These are phyloP conservation scores for Passer domesticus DNA, from an alignment of 2,113 vertebrate genomes.

Conservation along the genomic window DNA sequence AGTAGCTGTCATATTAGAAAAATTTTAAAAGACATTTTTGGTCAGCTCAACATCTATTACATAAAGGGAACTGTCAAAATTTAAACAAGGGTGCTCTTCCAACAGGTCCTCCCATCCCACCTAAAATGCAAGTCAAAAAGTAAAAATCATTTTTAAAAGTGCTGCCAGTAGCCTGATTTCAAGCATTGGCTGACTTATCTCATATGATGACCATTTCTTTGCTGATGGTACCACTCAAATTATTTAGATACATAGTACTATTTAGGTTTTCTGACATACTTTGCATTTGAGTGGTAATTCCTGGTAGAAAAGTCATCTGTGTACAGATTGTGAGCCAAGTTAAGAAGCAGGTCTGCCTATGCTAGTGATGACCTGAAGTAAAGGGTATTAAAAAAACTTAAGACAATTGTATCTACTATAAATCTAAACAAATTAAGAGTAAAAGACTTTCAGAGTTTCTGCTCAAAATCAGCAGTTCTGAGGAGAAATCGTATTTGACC, in stretches of 20 bases:
- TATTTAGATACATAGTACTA: neutral
- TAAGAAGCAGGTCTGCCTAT: neutral
- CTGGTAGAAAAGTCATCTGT: neutral
- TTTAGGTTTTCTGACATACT: neutral
- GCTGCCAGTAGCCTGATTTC: neutral
- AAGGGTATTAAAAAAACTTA: neutral
- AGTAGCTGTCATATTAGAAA: neutral
- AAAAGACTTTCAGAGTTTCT: neutral
- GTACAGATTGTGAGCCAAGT: neutral
- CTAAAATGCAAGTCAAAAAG: neutral
- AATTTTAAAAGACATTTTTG: neutral
- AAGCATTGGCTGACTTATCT: neutral
- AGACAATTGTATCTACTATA: neutral
- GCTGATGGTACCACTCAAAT: neutral
- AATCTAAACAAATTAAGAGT: neutral
- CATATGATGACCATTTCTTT: neutral
- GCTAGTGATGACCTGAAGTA: neutral
- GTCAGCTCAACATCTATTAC: neutral
- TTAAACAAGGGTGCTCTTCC: neutral
- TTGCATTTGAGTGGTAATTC: neutral
- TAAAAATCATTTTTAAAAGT: neutral
- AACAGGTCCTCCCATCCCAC: neutral
- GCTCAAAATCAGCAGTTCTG: neutral
- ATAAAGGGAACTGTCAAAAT: neutral
- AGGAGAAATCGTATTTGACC: neutral